Base-by-base conservation (phyloP, 2,888 invertebrate species). In the Acronicta leporina region DNA sequence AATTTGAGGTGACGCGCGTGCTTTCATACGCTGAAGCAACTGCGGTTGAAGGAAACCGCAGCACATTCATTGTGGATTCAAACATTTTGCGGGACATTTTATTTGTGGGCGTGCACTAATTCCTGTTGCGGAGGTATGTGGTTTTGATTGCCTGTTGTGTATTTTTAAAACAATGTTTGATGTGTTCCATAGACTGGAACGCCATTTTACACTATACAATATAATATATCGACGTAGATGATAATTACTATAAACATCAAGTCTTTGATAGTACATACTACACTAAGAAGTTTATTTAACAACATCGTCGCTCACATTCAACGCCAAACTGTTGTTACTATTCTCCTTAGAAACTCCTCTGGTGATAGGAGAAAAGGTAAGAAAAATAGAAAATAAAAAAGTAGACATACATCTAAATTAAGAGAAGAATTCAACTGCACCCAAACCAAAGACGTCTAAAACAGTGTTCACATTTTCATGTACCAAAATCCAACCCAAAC, bases 1-100 rank as follows among this genome's bases (percentile, higher is more conserved):
- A 82, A 83, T 61, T 56, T 56, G 78, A 84, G 72, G 71, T 62
- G 67, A 35, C 33, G 77, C 63, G 77, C 75, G 78, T 77, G 81
- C 84, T 64, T 74, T 68, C 74, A 69, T 63, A 77, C 42, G 49
- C 20, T 56, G 53, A 52, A 43, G 38, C 44, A 51, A 62, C 60
- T 64, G 77, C 61, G 77, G 80, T 75, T 75, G 46, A 42, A 50
- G 15, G 25, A 53, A 73, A 80, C 79, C 79, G 61, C 77, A 77
- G 62, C 63, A 61, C 55, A 59, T 68, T 70, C 50, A 64, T 73
- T 70, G 79, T 69, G 51, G 59, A 61, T 53, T 66, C 63, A 58
- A 68, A 66, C 58, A 59, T 60, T 68, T 68, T 59, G 70, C 45
- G 61, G 55, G 35, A 71, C 58, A 49, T 68, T 75, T 73, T 58